These are phyloP conservation scores for Nemopilema nomurai DNA, from an alignment of 30 jellyfish, hydroid and myxozoan genomes.

Conservation along the genomic window DNA sequence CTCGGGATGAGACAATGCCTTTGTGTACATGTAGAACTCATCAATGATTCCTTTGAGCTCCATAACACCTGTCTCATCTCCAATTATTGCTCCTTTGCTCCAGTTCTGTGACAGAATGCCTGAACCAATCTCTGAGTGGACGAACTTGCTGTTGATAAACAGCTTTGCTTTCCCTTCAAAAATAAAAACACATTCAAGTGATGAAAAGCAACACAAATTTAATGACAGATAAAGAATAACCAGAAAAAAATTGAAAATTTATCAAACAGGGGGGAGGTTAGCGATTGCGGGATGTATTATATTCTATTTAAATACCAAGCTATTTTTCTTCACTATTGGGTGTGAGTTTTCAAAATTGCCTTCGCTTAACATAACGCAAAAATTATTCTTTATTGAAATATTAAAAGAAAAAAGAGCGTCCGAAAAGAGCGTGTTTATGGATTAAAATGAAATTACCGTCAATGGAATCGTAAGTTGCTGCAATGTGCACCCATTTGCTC, in stretches of 20 bases:
- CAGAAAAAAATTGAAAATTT: too few species aligned
- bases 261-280: too few species aligned
- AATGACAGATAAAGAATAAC: too few species aligned
- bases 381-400: background rate
- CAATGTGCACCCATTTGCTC: conserved; percentile 91
- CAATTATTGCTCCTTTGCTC: conserved; percentile 92
- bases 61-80: conserved; percentile 79
- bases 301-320: too few species aligned
- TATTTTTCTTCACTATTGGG: too few species aligned
- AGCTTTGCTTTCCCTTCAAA: conserved; percentile 68
- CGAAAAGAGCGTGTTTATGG: too few species aligned
- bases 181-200: background rate
- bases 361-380: too few species aligned
- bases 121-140: conserved; percentile 68
- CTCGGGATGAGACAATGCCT: conserved; percentile 80
- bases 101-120: conserved; percentile 90
- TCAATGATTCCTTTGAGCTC: conserved; percentile 86
- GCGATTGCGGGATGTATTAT: too few species aligned
- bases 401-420: too few species aligned
- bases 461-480: conserved; percentile 85
- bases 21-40: conserved; percentile 83
- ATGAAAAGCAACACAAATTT: too few species aligned
- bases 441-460: conserved; percentile 93
- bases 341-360: too few species aligned
- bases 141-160: conserved; percentile 73